Evolutionary conservation across 2,888 invertebrate genomes (phyloP), one percentile per base, ranked within the genome.

Genomic region (Rutpela maculata): DNA sequence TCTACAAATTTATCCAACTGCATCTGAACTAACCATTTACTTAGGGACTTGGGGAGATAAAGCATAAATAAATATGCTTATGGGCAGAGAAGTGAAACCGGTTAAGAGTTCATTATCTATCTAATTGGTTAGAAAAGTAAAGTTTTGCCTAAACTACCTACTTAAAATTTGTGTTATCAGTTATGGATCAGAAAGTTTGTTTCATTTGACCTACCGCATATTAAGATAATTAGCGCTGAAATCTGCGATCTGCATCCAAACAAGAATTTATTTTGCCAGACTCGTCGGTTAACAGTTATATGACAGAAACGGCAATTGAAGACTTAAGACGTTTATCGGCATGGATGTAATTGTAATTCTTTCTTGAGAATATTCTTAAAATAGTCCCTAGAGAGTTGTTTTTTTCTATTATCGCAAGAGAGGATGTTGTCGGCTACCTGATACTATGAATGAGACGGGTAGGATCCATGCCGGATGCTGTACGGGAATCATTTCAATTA

Each of bases 381-480:
- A 55, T 55, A 67, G 55, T 22, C 55, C 17, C 18, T 19, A 15
- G 22, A 19, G 19, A 5, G 7, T 59, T 56, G 56, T 9, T 26
- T 67, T 55, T 67, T 56, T 67, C 55, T 67, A 55, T 55, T 67
- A 55, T 55, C 26, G 19, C 55, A 50, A 55, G 38, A 67, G 67
- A 67, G 67, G 67, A 67, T 67, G 67, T 67, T 26, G 55, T 31
- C 17, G 38, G 35, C 31, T 60, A 60, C 70, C 60, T 38, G 22
- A 38, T 56, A 26, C 55, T 59, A 18, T 69, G 70, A 70, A 70
- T 70, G 43, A 38, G 43, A 43, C 22, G 56, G 55, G 26, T 56
- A 55, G 55, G 9, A 56, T 50, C 35, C 59, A 43, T 60, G 59
- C 70, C 70, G 70, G 70, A 70, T 70, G 70, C 60, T 70, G 70